Evolutionary conservation across 1,140 invertebrate genomes (phyloP).

Genomic region (Habropoda laboriosa): DNA sequence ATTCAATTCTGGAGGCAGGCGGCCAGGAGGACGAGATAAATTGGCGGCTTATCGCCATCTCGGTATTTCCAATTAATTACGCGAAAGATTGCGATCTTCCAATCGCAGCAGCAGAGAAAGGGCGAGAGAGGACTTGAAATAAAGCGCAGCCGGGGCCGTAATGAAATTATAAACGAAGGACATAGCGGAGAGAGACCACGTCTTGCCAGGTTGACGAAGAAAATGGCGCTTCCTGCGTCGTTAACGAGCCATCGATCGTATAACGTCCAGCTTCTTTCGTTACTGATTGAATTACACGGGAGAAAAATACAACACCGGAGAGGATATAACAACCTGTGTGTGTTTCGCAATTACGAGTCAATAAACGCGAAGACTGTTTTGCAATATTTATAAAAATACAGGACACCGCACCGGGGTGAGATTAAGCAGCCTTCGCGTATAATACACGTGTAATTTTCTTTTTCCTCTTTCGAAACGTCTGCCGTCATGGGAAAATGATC

Average conservation of each 20-base stretch:
- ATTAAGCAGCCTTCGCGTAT: neutral
- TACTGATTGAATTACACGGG: neutral
- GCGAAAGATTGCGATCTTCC: constrained; percentile 40
- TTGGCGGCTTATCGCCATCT: constrained; percentile 44
- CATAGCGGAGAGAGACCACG: neutral
- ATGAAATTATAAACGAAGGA: constrained; percentile 48
- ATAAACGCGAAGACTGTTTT: neutral
- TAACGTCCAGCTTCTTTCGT: neutral
- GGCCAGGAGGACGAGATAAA: constrained; percentile 38
- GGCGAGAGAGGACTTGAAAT: constrained; percentile 15
- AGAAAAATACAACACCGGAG: neutral
- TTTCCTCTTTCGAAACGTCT: neutral
- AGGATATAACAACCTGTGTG: neutral
- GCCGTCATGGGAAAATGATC: neutral
- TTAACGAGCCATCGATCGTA: constrained; percentile 23
- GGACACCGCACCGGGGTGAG: too few relatives aligned
- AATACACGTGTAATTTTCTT: neutral
- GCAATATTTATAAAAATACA: neutral
- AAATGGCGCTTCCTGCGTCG: neutral
- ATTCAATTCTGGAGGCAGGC: constrained; percentile 42
- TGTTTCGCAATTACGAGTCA: neutral
- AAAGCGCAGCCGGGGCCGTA: constrained; percentile 8
- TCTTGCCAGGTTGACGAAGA: neutral
- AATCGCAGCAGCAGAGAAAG: too few relatives aligned
- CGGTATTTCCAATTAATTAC: constrained; percentile 53